Evolutionary conservation across 1,140 invertebrate genomes (phyloP), one percentile per base, ranked within the genome.

Genomic region (Meloidogyne floridensis): DNA sequence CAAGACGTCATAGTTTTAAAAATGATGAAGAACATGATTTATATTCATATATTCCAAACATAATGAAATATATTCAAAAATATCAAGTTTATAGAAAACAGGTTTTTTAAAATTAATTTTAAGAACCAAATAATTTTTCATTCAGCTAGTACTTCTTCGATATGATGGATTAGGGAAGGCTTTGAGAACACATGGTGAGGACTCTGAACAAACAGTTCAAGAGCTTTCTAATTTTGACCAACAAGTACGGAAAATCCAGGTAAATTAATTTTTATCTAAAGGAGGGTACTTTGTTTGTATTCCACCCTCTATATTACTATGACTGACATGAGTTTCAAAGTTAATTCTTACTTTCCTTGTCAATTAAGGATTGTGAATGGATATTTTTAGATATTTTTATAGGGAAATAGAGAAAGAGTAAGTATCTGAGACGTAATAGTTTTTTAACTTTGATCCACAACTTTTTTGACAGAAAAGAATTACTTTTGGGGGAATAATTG

Each of bases 81-180:
- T 89, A 89, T 77, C 87, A 89, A 82, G 53, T 80, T 13, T 86
- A 90, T 69, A 85, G 84, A 76, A 88, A 89, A 73, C 87, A 88
- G 75, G 86, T 87, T n/a, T 51, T 69, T 47, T 11, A 73, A 9
- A 53, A 59, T 32, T 71, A 10, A 11, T 82, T 43, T 56, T 4
- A 15, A 0, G 54, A 54, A 47, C 11, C 2, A 77, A 69, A 42
- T 71, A 51, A n/a, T 70, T 18, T 75, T 84, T 43, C 71, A 43
- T 85, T 86, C 54, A 87, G 85, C 75, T 87, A 20, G 86, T 87
- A 18, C 73, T 87, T 11, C 77, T 87, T 18, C 75, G 87, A 47
- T 88, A 89, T 76, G 70, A 87, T 72, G 87, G 86, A 10, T 18
- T 87, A 18, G 85, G 81, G 18, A 89, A 84, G 10, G 87, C 86